Evolutionary conservation across 2,888 invertebrate genomes (phyloP).

Genomic region (Himalopsyche kuldschensis): DNA sequence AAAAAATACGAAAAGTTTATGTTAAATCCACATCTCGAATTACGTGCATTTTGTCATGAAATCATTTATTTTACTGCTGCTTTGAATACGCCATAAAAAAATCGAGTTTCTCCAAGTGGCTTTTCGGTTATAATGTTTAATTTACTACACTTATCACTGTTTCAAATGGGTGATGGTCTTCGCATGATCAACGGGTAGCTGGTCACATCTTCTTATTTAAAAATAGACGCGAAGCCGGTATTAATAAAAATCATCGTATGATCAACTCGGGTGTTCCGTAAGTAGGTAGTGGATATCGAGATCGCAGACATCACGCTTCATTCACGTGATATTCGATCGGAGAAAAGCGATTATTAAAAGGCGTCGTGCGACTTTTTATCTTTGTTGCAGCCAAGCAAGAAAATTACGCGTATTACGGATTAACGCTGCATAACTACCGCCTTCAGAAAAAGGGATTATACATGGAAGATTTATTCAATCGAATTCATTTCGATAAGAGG

Average conservation of each 20-base stretch:
- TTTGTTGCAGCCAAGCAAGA: background rate
- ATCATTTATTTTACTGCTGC: too few species aligned
- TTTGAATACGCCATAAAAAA: too few species aligned
- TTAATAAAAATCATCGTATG: background rate
- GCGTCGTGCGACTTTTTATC: background rate
- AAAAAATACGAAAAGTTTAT: too few species aligned
- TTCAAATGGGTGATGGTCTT: background rate
- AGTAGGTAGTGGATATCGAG: background rate
- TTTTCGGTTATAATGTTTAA: too few species aligned
- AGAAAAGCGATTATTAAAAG: background rate
- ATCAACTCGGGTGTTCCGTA: background rate
- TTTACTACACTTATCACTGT: background rate
- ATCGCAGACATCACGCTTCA: background rate
- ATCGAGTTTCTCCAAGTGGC: too few species aligned
- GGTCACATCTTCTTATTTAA: background rate
- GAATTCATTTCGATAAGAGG: too few species aligned
- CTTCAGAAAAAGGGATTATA: too few species aligned
- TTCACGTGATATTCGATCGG: background rate
- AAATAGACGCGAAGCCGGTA: background rate
- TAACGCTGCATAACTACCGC: background rate
- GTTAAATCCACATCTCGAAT: too few species aligned
- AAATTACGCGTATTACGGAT: background rate
- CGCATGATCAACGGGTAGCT: background rate
- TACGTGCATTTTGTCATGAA: too few species aligned
- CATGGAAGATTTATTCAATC: too few species aligned